Evolutionary conservation across 2,888 invertebrate genomes (phyloP).

Genomic region (Plagodis pulveraria): DNA sequence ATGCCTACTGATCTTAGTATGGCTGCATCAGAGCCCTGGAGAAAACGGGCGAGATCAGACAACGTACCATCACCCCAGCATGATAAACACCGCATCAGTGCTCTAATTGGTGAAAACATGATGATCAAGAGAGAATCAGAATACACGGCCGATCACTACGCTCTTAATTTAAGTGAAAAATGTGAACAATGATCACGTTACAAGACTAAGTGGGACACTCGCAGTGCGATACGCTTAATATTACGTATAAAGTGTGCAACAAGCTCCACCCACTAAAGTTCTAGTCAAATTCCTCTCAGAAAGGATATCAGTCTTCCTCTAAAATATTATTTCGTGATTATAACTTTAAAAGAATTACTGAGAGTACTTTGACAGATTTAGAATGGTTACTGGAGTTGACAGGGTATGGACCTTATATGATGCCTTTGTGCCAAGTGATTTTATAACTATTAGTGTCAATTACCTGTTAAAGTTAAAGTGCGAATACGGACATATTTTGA

Average conservation of each 20-base stretch:
- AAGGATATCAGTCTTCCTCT: constrained; percentile 72
- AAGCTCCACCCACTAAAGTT: constrained; percentile 72
- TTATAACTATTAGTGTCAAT: constrained; percentile 82
- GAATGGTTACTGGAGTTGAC: constrained; percentile 72
- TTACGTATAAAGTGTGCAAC: constrained; percentile 51
- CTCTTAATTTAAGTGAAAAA: constrained; percentile 81
- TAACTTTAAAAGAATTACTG: constrained; percentile 55
- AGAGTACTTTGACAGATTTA: constrained; percentile 79
- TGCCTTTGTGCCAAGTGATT: constrained; percentile 85
- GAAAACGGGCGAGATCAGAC: constrained; percentile 73
- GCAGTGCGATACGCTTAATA: constrained; percentile 55
- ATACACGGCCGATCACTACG: constrained; percentile 67
- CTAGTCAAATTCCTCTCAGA: constrained; percentile 81
- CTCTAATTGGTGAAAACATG: constrained; percentile 80
- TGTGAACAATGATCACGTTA: constrained; percentile 74
- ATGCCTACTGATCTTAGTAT: constrained; percentile 90
- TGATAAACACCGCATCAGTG: constrained; percentile 82
- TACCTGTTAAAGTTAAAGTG: constrained; percentile 69
- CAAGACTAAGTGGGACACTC: constrained; percentile 58
- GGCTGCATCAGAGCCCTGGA: constrained; percentile 79
- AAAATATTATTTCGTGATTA: constrained; percentile 49
- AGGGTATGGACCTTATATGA: constrained; percentile 81
- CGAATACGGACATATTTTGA: constrained; percentile 45
- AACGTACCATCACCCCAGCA: constrained; percentile 54
- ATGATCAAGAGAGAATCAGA: constrained; percentile 71